A percentile compares a stretch with the other conserved stretches of the same genome.
Conservation (phyloP, 1,140 invertebrate species). For the Tribolium castaneum region DNA sequence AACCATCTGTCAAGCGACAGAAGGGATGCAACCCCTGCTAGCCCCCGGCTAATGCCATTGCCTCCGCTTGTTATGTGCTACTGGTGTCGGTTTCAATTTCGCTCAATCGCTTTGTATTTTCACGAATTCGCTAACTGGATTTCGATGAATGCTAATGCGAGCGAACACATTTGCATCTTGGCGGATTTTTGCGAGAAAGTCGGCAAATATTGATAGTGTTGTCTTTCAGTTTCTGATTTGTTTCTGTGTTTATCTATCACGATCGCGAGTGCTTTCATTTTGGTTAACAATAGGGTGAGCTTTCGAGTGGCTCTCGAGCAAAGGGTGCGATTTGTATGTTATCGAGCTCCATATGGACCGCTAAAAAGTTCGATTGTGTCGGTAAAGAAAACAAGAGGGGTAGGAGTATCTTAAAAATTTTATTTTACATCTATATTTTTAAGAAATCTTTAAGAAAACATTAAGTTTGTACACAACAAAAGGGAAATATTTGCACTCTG, state of each 20-base stretch:
- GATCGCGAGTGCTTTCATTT: constrained; percentile 49
- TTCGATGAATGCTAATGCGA: not conserved
- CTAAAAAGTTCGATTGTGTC: constrained; percentile 12
- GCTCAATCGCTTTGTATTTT: constrained; percentile 48
- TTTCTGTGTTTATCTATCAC: constrained; percentile 50
- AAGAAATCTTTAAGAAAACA: constrained; percentile 47
- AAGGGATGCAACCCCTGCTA: constrained; percentile 54
- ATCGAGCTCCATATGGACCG: constrained; percentile 41
- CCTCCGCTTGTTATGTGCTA: constrained; percentile 52
- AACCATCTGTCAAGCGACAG: constrained; percentile 64
- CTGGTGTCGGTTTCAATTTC: constrained; percentile 55
- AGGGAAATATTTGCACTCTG: constrained; percentile 23
- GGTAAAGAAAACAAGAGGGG: constrained; percentile 23
- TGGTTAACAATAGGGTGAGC: constrained; percentile 48
- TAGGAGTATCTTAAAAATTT: constrained; percentile 48
- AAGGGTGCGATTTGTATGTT: constrained; percentile 42
- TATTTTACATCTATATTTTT: constrained; percentile 55
- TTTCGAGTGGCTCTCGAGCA: constrained; percentile 44
- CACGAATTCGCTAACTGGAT: constrained; percentile 32
- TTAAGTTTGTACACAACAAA: constrained; percentile 28
- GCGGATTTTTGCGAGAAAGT: too few relatives aligned
- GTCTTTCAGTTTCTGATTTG: constrained; percentile 19
- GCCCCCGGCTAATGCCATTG: constrained; percentile 50
- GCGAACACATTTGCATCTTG: too few relatives aligned
- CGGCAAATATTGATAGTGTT: not conserved